These are phyloP conservation scores for Eptesicus fuscus DNA, from an alignment of 2,113 vertebrate genomes.

Conservation along the genomic window DNA sequence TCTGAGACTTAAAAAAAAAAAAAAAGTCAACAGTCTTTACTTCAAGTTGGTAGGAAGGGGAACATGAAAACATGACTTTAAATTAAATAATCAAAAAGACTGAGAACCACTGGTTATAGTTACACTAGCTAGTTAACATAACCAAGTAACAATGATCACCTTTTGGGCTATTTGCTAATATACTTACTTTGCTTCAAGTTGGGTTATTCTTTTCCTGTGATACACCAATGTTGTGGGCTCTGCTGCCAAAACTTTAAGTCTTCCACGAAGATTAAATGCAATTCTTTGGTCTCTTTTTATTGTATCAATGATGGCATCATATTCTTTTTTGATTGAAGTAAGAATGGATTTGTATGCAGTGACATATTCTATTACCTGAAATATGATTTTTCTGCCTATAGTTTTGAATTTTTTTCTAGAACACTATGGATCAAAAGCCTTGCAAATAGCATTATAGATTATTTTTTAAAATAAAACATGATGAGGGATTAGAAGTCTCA, in stretches of 20 bases:
- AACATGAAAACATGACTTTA: constrained; percentile 26
- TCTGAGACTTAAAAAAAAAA: not conserved
- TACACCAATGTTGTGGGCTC: constrained; percentile 70
- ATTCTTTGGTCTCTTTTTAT: constrained; percentile 75
- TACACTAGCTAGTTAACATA: not conserved
- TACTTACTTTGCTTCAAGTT: constrained; percentile 82
- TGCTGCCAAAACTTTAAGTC: constrained; percentile 70
- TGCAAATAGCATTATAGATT: constrained; percentile 33
- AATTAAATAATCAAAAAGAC: constrained; percentile 8
- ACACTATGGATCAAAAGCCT: constrained; percentile 46
- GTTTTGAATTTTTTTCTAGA: constrained; percentile 50
- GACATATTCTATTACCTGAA: constrained; percentile 81
- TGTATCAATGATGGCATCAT: constrained; percentile 79
- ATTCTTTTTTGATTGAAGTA: constrained; percentile 83
- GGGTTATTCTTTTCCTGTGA: constrained; percentile 75
- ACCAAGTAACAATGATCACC: not conserved
- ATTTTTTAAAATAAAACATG: constrained; percentile 37
- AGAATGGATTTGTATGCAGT: constrained; percentile 82
- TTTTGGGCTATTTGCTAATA: not conserved
- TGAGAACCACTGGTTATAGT: not conserved
- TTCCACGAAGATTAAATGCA: constrained; percentile 63
- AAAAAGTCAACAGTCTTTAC: not conserved
- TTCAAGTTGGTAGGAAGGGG: not conserved
- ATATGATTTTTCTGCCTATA: constrained; percentile 53
- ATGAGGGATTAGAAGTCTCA: constrained; percentile 12